Percentiles rank a stretch among this genome's conserved stretches.
Evolutionary conservation across 2,113 vertebrate genomes (phyloP).

Genomic region (Scopus umbretta): DNA sequence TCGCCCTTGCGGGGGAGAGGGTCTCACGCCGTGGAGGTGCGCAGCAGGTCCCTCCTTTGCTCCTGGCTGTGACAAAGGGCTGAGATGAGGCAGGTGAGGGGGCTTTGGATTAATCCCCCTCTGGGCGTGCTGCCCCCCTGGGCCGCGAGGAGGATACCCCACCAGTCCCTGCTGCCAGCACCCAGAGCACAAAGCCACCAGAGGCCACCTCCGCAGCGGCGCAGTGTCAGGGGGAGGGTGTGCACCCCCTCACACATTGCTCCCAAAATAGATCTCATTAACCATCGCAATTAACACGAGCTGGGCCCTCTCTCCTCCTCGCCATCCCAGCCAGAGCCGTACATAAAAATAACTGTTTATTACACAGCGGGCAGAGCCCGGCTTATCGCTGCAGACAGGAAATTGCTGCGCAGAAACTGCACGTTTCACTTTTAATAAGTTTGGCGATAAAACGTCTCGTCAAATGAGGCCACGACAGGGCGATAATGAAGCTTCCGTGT

Average conservation of each 20-base stretch:
- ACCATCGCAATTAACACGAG: conserved; percentile 57
- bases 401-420: conserved; percentile 67
- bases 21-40: rapidly evolving
- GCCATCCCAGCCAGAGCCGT: not conserved
- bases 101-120: not conserved
- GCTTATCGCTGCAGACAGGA: conserved; percentile 72
- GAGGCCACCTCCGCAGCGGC: not conserved
- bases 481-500: conserved; percentile 66
- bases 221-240: not conserved
- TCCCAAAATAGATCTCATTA: conserved; percentile 63
- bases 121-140: rapidly evolving
- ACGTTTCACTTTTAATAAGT: conserved; percentile 74
- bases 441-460: conserved; percentile 68
- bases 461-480: conserved; percentile 67
- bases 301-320: not conserved
- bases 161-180: not conserved
- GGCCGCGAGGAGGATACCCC: rapidly evolving
- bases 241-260: not conserved
- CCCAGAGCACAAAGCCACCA: rapidly evolving
- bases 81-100: not conserved
- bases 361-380: conserved; percentile 50
- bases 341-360: conserved; percentile 70
- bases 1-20: not conserved
- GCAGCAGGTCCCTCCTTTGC: not conserved
- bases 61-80: not conserved